Evolutionary conservation across 2,113 vertebrate genomes (phyloP), one percentile per base, ranked within the genome.

Genomic region (Catharus minimus): DNA sequence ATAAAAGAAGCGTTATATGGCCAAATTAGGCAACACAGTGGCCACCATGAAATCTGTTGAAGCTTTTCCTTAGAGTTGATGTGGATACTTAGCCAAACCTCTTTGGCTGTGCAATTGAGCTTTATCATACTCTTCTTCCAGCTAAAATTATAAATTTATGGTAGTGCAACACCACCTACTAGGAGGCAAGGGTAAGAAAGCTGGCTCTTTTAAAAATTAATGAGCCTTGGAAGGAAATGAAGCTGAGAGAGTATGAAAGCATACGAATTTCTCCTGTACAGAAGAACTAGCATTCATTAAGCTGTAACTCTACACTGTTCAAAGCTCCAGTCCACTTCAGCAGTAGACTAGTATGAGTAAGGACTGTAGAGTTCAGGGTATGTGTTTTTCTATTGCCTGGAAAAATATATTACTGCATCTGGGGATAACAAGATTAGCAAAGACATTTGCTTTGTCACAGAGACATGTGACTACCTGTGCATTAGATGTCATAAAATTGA

Each of bases 181-280:
- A 95, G 78, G 95, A 95, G 84, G 95, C 66, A 92, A 84, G 87
- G 27, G 81, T 90, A 95, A 96, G 83, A 96, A 95, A 95, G 93
- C 86, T 87, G 80, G 84, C 92, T 95, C 89, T 95, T 96, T 95
- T 80, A 92, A 95, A 95, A 96, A 94, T 95, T 95, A 96, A 96
- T 96, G 95, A 95, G 84, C 92, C 95, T 94, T 95, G 95, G 90
- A 95, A 92, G 89, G 93, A 95, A 95, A 95, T 96, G 95, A 95
- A 95, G 95, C 95, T 94, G 90, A 96, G 93, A 94, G 90, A 92
- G 66, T 93, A 92, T 66, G 95, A 96, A 96, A 95, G 92, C 90
- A 87, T 69, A 95, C 93, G 90, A 95, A 84, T 95, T 95, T 96
- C 81, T 95, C 58, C 81, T 85, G 84, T 85, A 66, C 82, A 89